These are phyloP conservation scores for Amiota communis DNA, from an alignment of 2,888 invertebrate species.

Conservation along the genomic window DNA sequence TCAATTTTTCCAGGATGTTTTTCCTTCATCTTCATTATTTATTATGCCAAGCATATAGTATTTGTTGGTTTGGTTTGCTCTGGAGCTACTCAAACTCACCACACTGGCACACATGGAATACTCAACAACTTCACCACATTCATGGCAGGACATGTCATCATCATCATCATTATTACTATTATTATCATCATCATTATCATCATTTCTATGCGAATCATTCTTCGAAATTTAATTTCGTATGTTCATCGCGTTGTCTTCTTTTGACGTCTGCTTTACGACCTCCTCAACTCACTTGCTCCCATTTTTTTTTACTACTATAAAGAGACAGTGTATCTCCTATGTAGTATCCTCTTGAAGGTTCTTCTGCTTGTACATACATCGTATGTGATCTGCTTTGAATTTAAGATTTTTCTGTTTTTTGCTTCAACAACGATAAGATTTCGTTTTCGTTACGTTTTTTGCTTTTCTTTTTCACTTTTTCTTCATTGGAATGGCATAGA, in stretches of 20 bases:
- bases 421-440: slow-evolving; percentile 8
- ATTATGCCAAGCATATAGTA: slow-evolving; percentile 34
- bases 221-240: slow-evolving; percentile 60
- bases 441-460: slow-evolving; percentile 7
- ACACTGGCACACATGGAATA: too few species aligned
- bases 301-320: too few species aligned
- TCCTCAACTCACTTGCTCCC: too few species aligned
- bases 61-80: background rate
- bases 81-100: too few species aligned
- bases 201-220: slow-evolving; percentile 21
- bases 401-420: background rate
- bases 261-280: background rate
- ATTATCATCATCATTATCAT: slow-evolving; percentile 19
- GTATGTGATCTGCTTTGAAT: background rate
- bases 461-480: background rate
- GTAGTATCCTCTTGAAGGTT: too few species aligned
- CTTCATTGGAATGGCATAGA: slow-evolving; percentile 30
- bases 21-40: background rate
- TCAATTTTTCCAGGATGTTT: background rate
- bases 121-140: too few species aligned
- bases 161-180: too few species aligned
- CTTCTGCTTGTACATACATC: slow-evolving; percentile 27
- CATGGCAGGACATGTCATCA: too few species aligned
- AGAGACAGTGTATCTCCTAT: too few species aligned
- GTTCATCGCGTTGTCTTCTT: slow-evolving; percentile 55